phyloP scores from a whole-genome alignment of 2,797 vertebrate genomes.

The Rhyacichthys aspro region DNA sequence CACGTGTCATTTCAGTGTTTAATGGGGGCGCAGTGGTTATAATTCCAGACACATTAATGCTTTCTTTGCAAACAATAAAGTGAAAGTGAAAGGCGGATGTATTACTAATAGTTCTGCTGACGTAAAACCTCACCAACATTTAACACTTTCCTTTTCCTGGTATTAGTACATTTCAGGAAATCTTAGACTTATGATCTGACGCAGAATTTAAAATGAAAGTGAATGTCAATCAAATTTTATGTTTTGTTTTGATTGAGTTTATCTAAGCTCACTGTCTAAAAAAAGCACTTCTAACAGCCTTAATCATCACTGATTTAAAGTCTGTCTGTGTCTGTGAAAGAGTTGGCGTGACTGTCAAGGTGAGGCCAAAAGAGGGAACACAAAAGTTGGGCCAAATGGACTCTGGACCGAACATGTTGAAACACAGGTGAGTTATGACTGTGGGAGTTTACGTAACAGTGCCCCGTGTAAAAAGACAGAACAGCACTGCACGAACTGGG shows the following conservation, averaged over 20 bases:
- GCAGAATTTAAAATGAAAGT: too few relatives aligned
- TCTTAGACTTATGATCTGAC: too few relatives aligned
- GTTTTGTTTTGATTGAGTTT: too few relatives aligned
- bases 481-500: constrained; percentile 20
- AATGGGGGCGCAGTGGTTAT: background rate
- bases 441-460: constrained; percentile 56
- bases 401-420: constrained; percentile 58
- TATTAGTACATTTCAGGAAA: too few relatives aligned
- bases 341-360: constrained; percentile 11
- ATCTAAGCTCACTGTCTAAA: too few relatives aligned
- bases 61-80: constrained; percentile 2
- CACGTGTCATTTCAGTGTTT: background rate
- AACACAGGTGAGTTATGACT: constrained; percentile 49
- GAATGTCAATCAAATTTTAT: too few relatives aligned
- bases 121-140: background rate
- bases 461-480: constrained; percentile 42
- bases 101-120: background rate
- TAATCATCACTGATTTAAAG: too few relatives aligned
- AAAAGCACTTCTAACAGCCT: too few relatives aligned
- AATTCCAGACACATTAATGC: background rate
- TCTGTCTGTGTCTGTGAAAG: background rate
- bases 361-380: constrained; percentile 28
- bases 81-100: background rate
- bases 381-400: constrained; percentile 51
- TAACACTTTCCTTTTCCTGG: background rate